Percentiles rank a stretch among this genome's conserved stretches.
Conservation (phyloP, 2,888 invertebrate species). For the Galerucella nymphaeae region DNA sequence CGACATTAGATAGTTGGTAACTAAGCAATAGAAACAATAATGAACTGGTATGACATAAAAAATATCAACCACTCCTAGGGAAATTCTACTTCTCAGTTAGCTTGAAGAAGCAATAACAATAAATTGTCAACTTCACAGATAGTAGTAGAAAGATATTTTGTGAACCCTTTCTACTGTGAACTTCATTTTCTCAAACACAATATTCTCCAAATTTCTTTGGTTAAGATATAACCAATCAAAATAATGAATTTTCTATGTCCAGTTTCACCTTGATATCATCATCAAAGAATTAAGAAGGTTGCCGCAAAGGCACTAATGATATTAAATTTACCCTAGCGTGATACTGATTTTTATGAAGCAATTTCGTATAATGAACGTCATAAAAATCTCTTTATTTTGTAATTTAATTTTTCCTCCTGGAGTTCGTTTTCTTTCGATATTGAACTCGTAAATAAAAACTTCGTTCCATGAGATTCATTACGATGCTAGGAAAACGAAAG, state of each 20-base stretch:
- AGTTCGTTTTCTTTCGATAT: conserved; percentile 25
- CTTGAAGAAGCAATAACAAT: no score
- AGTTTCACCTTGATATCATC: background rate
- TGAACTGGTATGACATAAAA: no score
- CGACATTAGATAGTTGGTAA: no score
- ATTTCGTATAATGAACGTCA: conserved; percentile 40
- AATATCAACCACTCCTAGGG: no score
- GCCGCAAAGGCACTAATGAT: conserved; percentile 33
- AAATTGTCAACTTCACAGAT: no score
- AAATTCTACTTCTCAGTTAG: no score
- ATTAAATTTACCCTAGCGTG: conserved; percentile 41
- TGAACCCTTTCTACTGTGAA: no score
- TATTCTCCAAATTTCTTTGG: background rate
- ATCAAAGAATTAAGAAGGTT: conserved; percentile 24
- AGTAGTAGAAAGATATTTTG: no score
- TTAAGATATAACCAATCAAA: conserved; percentile 10
- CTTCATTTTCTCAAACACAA: no score
- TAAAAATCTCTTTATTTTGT: conserved; percentile 38
- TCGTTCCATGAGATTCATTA: conserved; percentile 10
- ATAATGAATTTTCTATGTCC: conserved; percentile 11
- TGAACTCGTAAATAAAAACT: conserved; percentile 24
- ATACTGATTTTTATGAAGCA: conserved; percentile 44
- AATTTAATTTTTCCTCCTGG: conserved; percentile 32
- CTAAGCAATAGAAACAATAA: no score
- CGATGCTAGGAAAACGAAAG: conserved; percentile 9